phyloP scores from a whole-genome alignment of 2,113 vertebrate genomes.

The Siphamia tubifer region DNA sequence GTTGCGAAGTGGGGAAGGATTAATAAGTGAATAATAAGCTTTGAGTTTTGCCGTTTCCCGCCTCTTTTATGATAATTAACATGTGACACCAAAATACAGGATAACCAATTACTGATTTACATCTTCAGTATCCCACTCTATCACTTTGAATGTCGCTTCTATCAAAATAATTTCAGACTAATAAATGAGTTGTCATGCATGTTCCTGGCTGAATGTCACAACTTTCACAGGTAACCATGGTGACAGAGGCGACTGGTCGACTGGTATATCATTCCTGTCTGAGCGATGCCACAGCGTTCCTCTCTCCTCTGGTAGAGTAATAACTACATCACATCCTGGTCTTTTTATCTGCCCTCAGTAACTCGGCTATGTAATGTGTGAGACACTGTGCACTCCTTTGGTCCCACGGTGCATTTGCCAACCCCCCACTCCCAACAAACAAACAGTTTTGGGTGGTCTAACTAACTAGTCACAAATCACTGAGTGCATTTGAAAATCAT shows the following conservation, averaged over 20 bases:
- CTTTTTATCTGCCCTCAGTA: slow-evolving; percentile 33
- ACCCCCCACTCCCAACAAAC: slow-evolving; percentile 28
- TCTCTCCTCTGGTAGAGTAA: slow-evolving; percentile 13
- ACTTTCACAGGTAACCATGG: slow-evolving; percentile 54
- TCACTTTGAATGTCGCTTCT: slow-evolving; percentile 8
- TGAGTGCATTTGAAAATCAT: slow-evolving; percentile 72
- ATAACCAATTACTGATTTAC: slow-evolving; percentile 45
- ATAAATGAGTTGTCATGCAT: slow-evolving; percentile 40
- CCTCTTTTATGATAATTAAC: slow-evolving; percentile 54
- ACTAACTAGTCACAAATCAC: slow-evolving; percentile 69
- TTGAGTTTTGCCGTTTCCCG: slow-evolving; percentile 34
- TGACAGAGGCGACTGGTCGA: slow-evolving; percentile 33
- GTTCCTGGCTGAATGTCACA: slow-evolving; percentile 39
- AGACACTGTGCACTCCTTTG: background rate
- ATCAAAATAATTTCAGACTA: slow-evolving; percentile 30
- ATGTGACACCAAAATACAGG: slow-evolving; percentile 14
- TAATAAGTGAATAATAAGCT: slow-evolving; percentile 54
- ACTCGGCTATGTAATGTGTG: no score
- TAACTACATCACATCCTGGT: slow-evolving; percentile 16
- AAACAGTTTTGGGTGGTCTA: slow-evolving; percentile 33
- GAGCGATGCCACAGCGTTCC: slow-evolving; percentile 19
- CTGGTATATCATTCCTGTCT: slow-evolving; percentile 45
- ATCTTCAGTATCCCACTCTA: background rate
- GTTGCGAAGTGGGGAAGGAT: slow-evolving; percentile 23
- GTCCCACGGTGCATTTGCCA: background rate